Conservation (phyloP, 2,797 vertebrate species). For the Tragelaphus eurycerus region DNA sequence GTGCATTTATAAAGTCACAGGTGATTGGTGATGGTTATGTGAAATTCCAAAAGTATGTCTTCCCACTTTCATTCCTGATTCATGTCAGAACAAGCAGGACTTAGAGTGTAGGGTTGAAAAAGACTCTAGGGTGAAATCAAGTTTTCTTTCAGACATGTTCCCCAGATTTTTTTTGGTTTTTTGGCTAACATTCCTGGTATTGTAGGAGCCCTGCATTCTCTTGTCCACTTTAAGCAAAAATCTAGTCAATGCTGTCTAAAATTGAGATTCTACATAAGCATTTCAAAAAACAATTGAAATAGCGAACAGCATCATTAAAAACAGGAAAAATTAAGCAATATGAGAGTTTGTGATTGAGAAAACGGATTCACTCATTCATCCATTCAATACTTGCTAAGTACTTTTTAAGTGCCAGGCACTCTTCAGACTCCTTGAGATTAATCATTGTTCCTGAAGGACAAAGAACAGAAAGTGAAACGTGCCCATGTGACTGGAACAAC, state of each 20-base stretch:
- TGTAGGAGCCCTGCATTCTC: neutral
- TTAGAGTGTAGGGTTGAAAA: neutral
- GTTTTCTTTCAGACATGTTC: constrained; percentile 19
- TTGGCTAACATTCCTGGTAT: neutral
- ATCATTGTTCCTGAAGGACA: neutral
- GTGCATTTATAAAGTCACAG: constrained; percentile 29
- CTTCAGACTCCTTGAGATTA: neutral
- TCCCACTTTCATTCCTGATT: constrained; percentile 9
- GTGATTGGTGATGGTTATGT: constrained; percentile 32
- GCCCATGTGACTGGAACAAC: neutral
- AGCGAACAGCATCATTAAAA: neutral
- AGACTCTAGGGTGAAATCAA: neutral
- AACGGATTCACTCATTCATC: neutral
- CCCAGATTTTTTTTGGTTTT: neutral
- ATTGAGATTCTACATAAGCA: constrained; percentile 21
- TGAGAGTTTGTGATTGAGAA: neutral
- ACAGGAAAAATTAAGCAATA: neutral
- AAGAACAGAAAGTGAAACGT: neutral
- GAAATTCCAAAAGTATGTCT: constrained; percentile 34
- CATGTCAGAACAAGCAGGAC: constrained; percentile 41
- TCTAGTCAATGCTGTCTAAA: neutral
- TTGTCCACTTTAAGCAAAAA: neutral
- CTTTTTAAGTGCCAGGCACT: neutral
- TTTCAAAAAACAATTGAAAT: neutral
- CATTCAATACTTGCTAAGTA: neutral